A percentile compares a stretch with the other conserved stretches of the same genome.
These are phyloP conservation scores for Lottia scabra DNA, from an alignment of 2,888 invertebrate genomes.

Conservation along the genomic window DNA sequence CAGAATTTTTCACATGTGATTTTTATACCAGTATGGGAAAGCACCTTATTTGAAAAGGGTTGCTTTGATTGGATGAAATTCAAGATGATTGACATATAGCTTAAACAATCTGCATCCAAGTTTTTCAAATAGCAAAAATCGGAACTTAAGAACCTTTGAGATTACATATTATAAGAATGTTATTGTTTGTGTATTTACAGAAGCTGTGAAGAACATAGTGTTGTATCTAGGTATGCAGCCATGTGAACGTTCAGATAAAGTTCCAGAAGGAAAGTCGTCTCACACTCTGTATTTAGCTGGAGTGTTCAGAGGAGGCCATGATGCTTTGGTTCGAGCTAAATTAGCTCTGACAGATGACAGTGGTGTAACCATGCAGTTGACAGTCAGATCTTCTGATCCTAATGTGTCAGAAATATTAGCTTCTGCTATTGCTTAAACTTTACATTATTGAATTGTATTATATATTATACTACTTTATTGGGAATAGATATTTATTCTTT, in stretches of 20 bases:
- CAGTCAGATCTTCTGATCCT: slow-evolving; percentile 87
- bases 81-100: too few species aligned
- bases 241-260: slow-evolving; percentile 85
- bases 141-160: too few species aligned
- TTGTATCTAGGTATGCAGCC: slow-evolving; percentile 87
- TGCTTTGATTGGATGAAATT: too few species aligned
- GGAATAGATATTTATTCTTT: too few species aligned
- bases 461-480: too few species aligned
- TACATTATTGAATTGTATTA: not conserved
- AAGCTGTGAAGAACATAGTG: slow-evolving; percentile 86
- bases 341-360: slow-evolving; percentile 79
- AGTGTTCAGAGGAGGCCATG: slow-evolving; percentile 89
- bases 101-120: too few species aligned
- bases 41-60: too few species aligned
- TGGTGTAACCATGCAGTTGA: slow-evolving; percentile 90
- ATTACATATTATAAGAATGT: too few species aligned
- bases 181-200: slow-evolving; percentile 54
- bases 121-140: too few species aligned
- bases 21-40: too few species aligned
- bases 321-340: slow-evolving; percentile 88
- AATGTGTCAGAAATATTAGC: slow-evolving; percentile 87
- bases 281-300: slow-evolving; percentile 87
- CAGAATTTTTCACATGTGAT: too few species aligned
- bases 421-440: slow-evolving; percentile 64
- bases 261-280: slow-evolving; percentile 83